Base-by-base conservation (phyloP, 1,140 invertebrate genomes). In the Halictus rubicundus region DNA sequence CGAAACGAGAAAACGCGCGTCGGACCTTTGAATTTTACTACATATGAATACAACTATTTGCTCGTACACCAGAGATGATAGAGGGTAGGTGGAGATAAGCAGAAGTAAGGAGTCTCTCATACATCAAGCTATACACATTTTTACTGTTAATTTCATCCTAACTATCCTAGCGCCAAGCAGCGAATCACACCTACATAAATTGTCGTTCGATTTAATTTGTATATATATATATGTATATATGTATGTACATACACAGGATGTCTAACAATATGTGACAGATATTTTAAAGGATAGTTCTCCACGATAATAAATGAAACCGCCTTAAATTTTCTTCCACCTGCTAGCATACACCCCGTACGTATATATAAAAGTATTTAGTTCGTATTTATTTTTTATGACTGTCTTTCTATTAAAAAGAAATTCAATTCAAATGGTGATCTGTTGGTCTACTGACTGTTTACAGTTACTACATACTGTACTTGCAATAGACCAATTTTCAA, bases 71-170 rank as follows among this genome's bases (percentile, higher is more conserved):
- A 61, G 64, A 80, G 60, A 60, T 7, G 5, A 21, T n/a, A 27
- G 23, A 52, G 23, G 52, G 21, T 52, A 52, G 19, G 49, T 52
- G 49, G 19, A 52, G 49, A 52, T 52, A 52, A 21, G 16, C 49
- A 21, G 14, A 52, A 52, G 49, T 52, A 19, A 10, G 57, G 21
- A 54, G 37, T 63, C 72, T 76, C 61, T 80, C 69, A 68, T 86
- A 87, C 81, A 87, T 84, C 73, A 87, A 86, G 76, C 87, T 89
- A 87, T 89, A 89, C 88, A 89, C 68, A 75, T 83, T 82, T 87
- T 81, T 81, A 80, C 77, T 87, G 80, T 78, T 88, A 88, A 88
- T 88, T 87, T 87, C 61, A 78, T 86, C 78, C 83, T 88, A 88
- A 79, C 87, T 88, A 83, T 63, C 74, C 84, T 84, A 85, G 65